phyloP scores from a whole-genome alignment of 1,140 invertebrate species.

The Leptopilina boulardi region DNA sequence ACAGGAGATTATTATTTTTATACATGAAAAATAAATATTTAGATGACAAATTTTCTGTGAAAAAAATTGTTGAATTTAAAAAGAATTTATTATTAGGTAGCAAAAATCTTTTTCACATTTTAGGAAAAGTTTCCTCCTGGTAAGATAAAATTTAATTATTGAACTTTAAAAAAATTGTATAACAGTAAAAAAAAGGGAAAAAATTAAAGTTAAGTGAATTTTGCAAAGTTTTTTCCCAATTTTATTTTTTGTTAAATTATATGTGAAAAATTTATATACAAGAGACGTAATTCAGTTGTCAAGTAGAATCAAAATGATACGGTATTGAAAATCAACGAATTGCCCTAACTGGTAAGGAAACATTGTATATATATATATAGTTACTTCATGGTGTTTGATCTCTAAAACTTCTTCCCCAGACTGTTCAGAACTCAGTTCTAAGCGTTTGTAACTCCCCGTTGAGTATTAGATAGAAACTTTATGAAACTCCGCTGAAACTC shows the following conservation, averaged over 20 bases:
- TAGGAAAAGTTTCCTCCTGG: too few relatives aligned
- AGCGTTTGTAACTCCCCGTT: conserved; percentile 8
- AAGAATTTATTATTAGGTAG: too few relatives aligned
- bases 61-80: too few relatives aligned
- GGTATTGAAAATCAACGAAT: neutral
- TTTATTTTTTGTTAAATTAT: neutral
- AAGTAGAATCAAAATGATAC: neutral
- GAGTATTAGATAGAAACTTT: conserved; percentile 32
- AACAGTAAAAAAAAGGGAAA: neutral
- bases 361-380: neutral
- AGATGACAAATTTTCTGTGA: too few relatives aligned
- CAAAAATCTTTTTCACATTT: too few relatives aligned
- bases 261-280: neutral
- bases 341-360: neutral
- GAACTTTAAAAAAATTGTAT: neutral
- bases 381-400: conserved; percentile 29
- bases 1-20: too few relatives aligned
- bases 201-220: neutral
- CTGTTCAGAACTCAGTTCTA: conserved; percentile 24
- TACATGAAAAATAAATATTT: too few relatives aligned
- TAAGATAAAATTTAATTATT: too few relatives aligned
- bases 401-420: conserved; percentile 25
- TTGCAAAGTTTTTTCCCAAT: neutral
- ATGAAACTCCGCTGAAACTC: conserved; percentile 25
- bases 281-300: neutral